phyloP scores from a whole-genome alignment of 2,113 vertebrate genomes.

The Megaptera novaeangliae region DNA sequence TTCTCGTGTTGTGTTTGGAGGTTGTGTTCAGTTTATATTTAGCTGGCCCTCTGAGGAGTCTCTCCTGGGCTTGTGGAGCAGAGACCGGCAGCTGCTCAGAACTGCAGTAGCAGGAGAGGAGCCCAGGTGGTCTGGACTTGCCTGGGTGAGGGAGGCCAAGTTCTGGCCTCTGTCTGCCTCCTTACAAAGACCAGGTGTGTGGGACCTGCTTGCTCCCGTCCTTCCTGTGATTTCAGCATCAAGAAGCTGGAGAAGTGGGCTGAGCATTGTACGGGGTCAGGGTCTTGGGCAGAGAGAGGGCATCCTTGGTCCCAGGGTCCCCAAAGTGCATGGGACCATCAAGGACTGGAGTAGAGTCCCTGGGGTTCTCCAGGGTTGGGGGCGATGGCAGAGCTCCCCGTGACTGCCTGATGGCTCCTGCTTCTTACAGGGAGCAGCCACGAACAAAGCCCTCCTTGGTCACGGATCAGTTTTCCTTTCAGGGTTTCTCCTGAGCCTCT shows the following conservation, averaged over 20 bases:
- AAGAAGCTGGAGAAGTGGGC: background rate
- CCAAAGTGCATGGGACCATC: background rate
- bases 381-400: background rate
- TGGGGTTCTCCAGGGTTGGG: background rate
- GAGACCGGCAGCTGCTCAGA: background rate
- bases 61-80: background rate
- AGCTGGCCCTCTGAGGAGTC: background rate
- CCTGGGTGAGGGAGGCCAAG: background rate
- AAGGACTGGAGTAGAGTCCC: background rate
- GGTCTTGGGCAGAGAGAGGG: background rate
- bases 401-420: background rate
- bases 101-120: background rate
- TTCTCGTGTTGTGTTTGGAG: background rate
- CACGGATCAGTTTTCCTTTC: background rate
- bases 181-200: background rate
- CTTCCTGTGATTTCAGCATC: background rate
- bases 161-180: background rate
- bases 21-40: background rate
- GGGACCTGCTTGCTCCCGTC: background rate
- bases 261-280: background rate
- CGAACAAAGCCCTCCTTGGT: background rate
- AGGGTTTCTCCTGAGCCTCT: background rate
- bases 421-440: background rate
- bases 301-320: background rate
- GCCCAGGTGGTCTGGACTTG: background rate